A percentile compares a stretch with the other conserved stretches of the same genome.
These are phyloP conservation scores for Mionectes macconnelli DNA, from an alignment of 2,113 vertebrate genomes.

Conservation along the genomic window DNA sequence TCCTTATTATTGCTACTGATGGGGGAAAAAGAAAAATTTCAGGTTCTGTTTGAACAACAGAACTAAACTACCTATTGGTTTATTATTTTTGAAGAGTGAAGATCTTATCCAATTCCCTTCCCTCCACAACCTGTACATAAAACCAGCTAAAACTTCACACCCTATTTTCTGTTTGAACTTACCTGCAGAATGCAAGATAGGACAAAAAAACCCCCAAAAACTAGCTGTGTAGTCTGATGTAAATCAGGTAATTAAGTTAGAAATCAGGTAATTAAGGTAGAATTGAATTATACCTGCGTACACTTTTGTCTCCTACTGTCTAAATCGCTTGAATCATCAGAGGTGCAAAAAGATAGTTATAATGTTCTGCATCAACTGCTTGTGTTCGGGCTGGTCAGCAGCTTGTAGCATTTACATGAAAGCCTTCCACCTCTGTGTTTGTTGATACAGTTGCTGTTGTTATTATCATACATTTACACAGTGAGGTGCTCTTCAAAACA, in stretches of 20 bases:
- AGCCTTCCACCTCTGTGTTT: not conserved
- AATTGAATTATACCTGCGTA: not conserved
- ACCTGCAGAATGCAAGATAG: not conserved
- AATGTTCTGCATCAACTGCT: not conserved
- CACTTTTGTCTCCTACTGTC: not conserved
- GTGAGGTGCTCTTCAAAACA: not conserved
- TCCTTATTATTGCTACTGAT: not conserved
- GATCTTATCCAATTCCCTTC: slow-evolving; percentile 5
- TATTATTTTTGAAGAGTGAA: slow-evolving; percentile 22
- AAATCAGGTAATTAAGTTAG: not conserved
- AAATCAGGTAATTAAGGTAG: not conserved
- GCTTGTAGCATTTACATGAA: not conserved
- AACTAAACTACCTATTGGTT: slow-evolving; percentile 7
- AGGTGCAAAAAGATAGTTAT: not conserved
- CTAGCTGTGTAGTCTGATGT: not conserved
- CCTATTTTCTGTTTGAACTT: not conserved
- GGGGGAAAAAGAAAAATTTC: not conserved
- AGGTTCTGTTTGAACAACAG: not conserved
- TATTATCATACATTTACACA: not conserved
- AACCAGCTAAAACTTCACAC: not conserved
- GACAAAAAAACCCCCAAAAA: not conserved
- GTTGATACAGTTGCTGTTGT: not conserved
- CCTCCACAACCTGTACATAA: not conserved
- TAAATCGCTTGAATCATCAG: not conserved
- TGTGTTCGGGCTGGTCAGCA: not conserved